Conservation (phyloP, 2,797 vertebrate genomes). For the Sebastes kiyomatsui region DNA sequence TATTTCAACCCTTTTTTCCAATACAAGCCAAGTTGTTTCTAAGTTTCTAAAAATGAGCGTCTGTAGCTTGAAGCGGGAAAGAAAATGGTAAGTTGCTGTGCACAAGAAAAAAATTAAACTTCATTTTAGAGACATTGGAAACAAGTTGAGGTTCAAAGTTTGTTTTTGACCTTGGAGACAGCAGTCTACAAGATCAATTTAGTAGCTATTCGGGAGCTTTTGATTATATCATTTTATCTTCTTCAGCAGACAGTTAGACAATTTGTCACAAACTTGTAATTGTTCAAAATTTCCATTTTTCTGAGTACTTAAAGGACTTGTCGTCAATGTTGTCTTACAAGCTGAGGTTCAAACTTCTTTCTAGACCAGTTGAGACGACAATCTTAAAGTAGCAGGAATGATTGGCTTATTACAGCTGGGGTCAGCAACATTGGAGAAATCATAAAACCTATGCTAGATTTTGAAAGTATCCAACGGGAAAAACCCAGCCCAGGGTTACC, state of each 20-base stretch:
- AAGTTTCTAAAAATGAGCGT: background rate
- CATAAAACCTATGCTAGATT: background rate
- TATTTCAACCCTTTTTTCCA: background rate
- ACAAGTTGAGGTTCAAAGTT: background rate
- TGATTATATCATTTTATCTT: background rate
- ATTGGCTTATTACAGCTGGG: background rate
- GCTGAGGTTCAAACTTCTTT: background rate
- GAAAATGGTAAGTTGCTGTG: too few species aligned
- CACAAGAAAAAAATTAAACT: background rate
- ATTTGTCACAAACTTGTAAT: background rate
- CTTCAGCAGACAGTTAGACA: background rate
- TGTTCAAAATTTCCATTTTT: background rate
- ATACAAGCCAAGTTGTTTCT: background rate
- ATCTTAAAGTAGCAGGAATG: background rate
- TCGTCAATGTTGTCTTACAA: background rate
- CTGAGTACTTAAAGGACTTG: background rate
- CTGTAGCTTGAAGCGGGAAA: background rate
- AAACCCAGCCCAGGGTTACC: too few species aligned
- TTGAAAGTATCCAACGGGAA: background rate
- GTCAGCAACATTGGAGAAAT: background rate
- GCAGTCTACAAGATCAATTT: background rate
- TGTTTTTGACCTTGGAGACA: background rate
- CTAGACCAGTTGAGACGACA: background rate
- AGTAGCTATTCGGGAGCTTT: background rate
- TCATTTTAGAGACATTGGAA: background rate